A percentile compares a stretch with the other conserved stretches of the same genome.
These are phyloP conservation scores for Aradus depressus DNA, from an alignment of 2,888 invertebrate species.

Conservation along the genomic window DNA sequence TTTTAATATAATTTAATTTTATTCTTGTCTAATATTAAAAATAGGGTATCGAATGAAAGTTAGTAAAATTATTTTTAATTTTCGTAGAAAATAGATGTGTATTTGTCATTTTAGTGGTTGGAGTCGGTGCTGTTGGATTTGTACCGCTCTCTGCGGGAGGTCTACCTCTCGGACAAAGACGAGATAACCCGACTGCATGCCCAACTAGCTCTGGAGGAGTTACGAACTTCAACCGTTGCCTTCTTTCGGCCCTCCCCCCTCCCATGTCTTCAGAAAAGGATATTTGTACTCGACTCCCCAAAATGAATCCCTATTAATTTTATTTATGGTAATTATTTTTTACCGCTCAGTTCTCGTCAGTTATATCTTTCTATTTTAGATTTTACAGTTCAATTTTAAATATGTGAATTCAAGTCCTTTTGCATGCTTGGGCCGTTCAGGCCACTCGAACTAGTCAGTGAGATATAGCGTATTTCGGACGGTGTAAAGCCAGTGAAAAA, in stretches of 20 bases:
- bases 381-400: no score
- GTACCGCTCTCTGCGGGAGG: slow-evolving; percentile 55
- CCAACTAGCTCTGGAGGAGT: slow-evolving; percentile 62
- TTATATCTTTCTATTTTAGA: no score
- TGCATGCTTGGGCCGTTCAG: no score
- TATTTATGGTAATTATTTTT: no score
- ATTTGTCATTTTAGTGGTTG: slow-evolving; percentile 39
- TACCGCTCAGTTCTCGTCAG: no score
- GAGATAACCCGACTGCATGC: slow-evolving; percentile 62
- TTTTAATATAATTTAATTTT: background rate
- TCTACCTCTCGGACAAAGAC: slow-evolving; percentile 52
- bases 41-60: background rate
- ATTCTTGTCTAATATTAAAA: background rate
- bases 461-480: no score
- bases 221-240: slow-evolving; percentile 26
- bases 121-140: slow-evolving; percentile 55
- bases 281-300: slow-evolving; percentile 37
- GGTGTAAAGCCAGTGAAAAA: no score
- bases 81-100: background rate
- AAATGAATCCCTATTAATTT: no score
- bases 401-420: no score
- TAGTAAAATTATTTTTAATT: no score
- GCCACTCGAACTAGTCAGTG: no score
- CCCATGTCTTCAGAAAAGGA: slow-evolving; percentile 46
- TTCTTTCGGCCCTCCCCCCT: slow-evolving; percentile 38